These are phyloP conservation scores for Euglossa dilemma DNA, from an alignment of 1,140 invertebrate genomes.

Conservation along the genomic window DNA sequence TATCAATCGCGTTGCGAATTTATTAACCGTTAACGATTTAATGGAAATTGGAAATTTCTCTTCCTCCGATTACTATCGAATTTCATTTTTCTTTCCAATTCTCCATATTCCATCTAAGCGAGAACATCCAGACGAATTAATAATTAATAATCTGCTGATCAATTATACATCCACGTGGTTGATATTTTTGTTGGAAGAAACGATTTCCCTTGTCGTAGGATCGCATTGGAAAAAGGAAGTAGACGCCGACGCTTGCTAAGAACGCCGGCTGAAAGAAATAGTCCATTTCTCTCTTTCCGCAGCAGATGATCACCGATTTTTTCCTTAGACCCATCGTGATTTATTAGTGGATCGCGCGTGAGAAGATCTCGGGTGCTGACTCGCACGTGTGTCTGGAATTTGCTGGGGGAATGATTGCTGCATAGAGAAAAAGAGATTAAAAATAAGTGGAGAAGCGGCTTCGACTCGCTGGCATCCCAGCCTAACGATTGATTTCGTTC, in stretches of 20 bases:
- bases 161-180: neutral
- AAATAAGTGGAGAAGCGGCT: slow-evolving; percentile 31
- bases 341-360: slow-evolving; percentile 68
- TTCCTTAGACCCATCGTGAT: slow-evolving; percentile 62
- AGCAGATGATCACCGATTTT: slow-evolving; percentile 67
- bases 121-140: no score
- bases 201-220: no score
- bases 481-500: neutral
- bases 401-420: slow-evolving; percentile 43
- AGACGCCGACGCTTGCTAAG: slow-evolving; percentile 64
- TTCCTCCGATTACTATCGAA: no score
- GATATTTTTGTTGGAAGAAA: neutral
- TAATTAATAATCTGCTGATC: no score
- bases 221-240: slow-evolving; percentile 63
- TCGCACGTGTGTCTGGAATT: slow-evolving; percentile 50
- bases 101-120: no score
- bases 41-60: no score
- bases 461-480: neutral
- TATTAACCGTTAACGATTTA: no score
- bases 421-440: slow-evolving; percentile 41
- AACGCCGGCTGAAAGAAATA: slow-evolving; percentile 61
- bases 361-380: slow-evolving; percentile 63
- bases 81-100: no score
- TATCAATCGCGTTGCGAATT: no score
- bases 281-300: slow-evolving; percentile 51